phyloP scores from a whole-genome alignment of 2,113 vertebrate species.

The Percopsis transmontana region DNA sequence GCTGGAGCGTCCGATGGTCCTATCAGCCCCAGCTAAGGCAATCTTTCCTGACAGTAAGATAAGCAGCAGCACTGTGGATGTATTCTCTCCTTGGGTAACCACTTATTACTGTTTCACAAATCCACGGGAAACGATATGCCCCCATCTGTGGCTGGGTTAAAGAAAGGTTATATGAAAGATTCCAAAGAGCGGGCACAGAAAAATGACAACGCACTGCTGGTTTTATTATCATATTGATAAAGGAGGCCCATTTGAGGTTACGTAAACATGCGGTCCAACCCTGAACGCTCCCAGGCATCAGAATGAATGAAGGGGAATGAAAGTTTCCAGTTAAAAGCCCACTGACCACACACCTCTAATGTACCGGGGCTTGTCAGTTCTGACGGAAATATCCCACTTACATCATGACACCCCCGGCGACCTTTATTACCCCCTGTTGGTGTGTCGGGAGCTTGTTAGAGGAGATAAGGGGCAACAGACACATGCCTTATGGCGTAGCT shows the following conservation, averaged over 20 bases:
- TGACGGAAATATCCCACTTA: too few relatives aligned
- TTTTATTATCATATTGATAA: too few relatives aligned
- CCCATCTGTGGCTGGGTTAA: neutral
- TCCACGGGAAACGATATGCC: neutral
- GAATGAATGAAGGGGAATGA: neutral
- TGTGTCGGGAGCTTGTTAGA: constrained; percentile 1
- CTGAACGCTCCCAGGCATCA: neutral
- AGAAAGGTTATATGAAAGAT: neutral
- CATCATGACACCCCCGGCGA: neutral
- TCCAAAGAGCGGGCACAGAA: neutral
- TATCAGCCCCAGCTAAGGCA: neutral
- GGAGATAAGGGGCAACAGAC: neutral
- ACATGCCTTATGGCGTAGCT: too few relatives aligned
- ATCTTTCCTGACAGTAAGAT: constrained; percentile 1
- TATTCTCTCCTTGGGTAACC: neutral
- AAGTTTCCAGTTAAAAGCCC: neutral
- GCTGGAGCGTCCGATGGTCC: neutral
- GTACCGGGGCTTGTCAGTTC: too few relatives aligned
- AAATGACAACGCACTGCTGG: neutral
- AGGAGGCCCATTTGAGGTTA: neutral
- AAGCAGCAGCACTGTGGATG: neutral
- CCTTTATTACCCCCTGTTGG: neutral
- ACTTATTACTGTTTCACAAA: neutral
- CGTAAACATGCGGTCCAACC: neutral
- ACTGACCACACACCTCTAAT: neutral